A percentile compares a stretch with the other conserved stretches of the same genome.
phyloP scores from a whole-genome alignment of 2,888 invertebrate species.

The Acleris holmiana region DNA sequence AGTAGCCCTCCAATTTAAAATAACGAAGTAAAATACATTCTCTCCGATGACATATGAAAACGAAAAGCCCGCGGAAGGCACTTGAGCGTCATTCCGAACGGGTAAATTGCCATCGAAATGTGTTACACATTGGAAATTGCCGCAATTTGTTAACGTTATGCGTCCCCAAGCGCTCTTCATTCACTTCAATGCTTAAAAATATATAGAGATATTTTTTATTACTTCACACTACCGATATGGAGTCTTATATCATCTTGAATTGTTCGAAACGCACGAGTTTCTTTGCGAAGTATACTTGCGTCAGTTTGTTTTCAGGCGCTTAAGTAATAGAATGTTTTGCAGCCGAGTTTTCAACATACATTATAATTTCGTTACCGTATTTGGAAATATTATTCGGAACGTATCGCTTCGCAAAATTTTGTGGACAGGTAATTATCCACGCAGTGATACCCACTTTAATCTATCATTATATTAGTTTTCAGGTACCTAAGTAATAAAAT shows the following conservation, averaged over 20 bases:
- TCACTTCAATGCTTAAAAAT: conserved; percentile 57
- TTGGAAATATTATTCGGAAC: no score
- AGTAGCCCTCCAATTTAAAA: conserved; percentile 36
- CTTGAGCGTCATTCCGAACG: conserved; percentile 49
- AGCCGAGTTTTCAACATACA: no score
- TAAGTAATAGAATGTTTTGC: background rate
- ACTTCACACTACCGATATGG: conserved; percentile 27
- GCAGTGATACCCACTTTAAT: no score
- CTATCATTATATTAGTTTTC: no score
- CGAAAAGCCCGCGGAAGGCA: conserved; percentile 39
- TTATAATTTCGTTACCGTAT: no score
- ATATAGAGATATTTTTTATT: conserved; percentile 49
- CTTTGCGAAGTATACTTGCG: background rate
- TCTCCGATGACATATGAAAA: conserved; percentile 35
- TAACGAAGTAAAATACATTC: conserved; percentile 37
- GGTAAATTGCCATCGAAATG: conserved; percentile 64
- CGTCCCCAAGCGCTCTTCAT: conserved; percentile 55
- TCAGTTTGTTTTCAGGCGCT: background rate
- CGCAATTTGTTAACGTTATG: conserved; percentile 68
- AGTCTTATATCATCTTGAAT: background rate
- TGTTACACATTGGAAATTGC: conserved; percentile 67
- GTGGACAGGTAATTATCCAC: no score
- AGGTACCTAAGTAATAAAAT: background rate
- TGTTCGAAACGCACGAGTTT: background rate
- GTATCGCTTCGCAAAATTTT: no score